phyloP scores from a whole-genome alignment of 1,140 invertebrate genomes.

The Dreissena rostriformis region DNA sequence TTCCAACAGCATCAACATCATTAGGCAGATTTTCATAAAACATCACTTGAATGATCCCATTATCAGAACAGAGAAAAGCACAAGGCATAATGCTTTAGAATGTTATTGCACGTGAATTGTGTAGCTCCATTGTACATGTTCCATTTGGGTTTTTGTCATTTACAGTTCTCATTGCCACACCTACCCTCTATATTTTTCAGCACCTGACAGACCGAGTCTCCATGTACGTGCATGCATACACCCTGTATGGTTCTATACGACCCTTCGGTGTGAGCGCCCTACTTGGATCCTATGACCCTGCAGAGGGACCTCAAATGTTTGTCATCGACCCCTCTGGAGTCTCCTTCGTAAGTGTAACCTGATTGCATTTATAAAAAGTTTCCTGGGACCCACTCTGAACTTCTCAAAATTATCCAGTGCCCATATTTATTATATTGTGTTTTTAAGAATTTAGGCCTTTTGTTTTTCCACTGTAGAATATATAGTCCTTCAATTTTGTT shows the following conservation, averaged over 20 bases:
- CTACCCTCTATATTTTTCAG: conserved; percentile 67
- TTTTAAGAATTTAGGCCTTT: too few species aligned
- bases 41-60: too few species aligned
- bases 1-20: too few species aligned
- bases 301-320: conserved; percentile 93
- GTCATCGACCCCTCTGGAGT: conserved; percentile 98
- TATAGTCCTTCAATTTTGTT: too few species aligned
- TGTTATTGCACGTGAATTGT: not conserved
- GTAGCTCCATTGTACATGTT: not conserved
- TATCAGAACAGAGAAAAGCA: not conserved
- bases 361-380: too few species aligned
- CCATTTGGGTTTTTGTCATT: not conserved
- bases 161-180: conserved; percentile 4
- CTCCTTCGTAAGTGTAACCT: conserved; percentile 88
- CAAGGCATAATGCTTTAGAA: not conserved
- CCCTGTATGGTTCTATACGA: conserved; percentile 96
- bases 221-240: conserved; percentile 98
- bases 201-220: conserved; percentile 95
- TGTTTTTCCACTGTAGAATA: too few species aligned
- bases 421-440: too few species aligned
- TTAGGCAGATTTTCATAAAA: too few species aligned
- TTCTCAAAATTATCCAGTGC: too few species aligned
- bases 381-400: too few species aligned
- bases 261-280: conserved; percentile 97
- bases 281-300: conserved; percentile 90